Evolutionary conservation across 2,888 invertebrate species (phyloP).

Genomic region (Metallyticus violacea): DNA sequence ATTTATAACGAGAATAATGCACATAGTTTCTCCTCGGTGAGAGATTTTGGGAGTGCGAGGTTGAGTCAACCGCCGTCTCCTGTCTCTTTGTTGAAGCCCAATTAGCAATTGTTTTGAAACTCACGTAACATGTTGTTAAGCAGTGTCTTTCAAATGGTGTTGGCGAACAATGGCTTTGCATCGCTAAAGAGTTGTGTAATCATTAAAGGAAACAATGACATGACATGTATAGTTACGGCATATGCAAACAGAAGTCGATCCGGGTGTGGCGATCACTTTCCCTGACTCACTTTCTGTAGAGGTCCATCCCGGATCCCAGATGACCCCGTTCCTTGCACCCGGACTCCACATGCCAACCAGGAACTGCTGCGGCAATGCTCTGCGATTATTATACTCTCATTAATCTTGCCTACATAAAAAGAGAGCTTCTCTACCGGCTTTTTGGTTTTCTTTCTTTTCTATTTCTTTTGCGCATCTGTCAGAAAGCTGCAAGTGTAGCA

Average conservation of each 20-base stretch:
- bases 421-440: not conserved
- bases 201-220: not conserved
- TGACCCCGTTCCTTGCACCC: not conserved
- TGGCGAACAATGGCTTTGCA: not conserved
- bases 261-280: not conserved
- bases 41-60: too few species aligned
- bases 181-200: not conserved
- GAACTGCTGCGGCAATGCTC: not conserved
- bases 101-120: not conserved
- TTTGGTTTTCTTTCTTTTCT: not conserved
- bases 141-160: not conserved
- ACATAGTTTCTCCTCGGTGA: too few species aligned
- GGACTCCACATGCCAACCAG: not conserved
- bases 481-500: not conserved
- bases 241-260: not conserved
- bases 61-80: too few species aligned
- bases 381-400: not conserved
- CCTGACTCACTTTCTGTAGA: not conserved
- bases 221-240: not conserved
- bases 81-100: not conserved
- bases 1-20: too few species aligned
- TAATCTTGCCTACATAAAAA: not conserved
- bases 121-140: not conserved
- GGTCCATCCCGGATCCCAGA: not conserved
- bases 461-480: not conserved